Base-by-base conservation (phyloP, 1,140 invertebrate genomes). In the Drosophila fuyamai region DNA sequence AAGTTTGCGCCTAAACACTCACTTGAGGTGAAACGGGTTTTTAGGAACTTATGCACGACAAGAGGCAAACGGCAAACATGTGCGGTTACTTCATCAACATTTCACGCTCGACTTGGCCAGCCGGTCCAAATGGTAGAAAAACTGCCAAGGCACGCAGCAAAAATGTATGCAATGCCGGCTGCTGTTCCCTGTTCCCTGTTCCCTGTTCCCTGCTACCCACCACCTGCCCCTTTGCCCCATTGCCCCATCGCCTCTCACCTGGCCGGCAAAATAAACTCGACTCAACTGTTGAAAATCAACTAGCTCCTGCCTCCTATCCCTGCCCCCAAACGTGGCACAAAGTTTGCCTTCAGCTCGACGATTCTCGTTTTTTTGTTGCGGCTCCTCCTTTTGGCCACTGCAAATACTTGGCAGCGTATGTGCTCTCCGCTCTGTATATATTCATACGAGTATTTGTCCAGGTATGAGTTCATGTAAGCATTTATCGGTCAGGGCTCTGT, bases 81-180 rank as follows among this genome's bases (percentile, higher is more conserved):
- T 76, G 75, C 74, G 83, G 84, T 71, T 89, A 89, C 84, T 89
- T 89, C 84, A 89, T 89, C 84, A 84, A 89, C 84, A 89, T 84
- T 89, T 89, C 70, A 84, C 84, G 73, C 77, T 89, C 74, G 76
- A 84, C 73, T 89, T 88, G 84, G 47, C 58, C 83, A 60, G 48
- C 40, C 48, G 35, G 54, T 53, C 57, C 58, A 48, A 62, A 67
- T 62, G 41, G 27, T 40, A 46, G 51, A 82, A 82, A 68, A 59
- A 71, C 62, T 73, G 63, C 53, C 66, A 71, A 89, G 57, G 73
- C 80, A 88, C 80, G 80, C 84, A 84, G 80, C 68, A 80, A 89
- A 88, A 83, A 88, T 89, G 72, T 86, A 67, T 83, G 82, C 78
- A 67, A 72, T 76, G 70, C 58, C 61, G 44, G 36, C 57, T 65